Conservation (phyloP, 92 coral and sea anemone species). For the Epizoanthus ramosus region DNA sequence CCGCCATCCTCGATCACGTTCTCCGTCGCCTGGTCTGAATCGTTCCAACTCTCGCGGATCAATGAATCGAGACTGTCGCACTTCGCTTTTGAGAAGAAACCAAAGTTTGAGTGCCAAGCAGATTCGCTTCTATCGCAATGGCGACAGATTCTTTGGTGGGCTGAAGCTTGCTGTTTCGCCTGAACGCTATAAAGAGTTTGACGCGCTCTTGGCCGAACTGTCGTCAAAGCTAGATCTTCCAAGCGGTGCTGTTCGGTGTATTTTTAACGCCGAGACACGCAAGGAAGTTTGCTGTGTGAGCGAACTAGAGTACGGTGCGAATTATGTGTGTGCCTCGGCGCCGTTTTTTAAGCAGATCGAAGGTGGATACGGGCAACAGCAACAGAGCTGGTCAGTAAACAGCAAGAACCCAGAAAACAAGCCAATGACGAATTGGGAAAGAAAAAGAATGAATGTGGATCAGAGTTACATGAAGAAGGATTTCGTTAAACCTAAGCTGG, state of each 20-base stretch:
- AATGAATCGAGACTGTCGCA: constrained; percentile 76
- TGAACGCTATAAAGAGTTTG: constrained; percentile 96
- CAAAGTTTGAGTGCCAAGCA: constrained; percentile 95
- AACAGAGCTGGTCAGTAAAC: constrained; percentile 72
- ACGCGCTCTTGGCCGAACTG: constrained; percentile 87
- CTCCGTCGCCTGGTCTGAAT: constrained; percentile 79
- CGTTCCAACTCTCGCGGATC: constrained; percentile 94
- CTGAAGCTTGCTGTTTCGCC: constrained; percentile 93
- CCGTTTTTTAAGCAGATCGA: constrained; percentile 67
- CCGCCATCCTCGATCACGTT: constrained; percentile 69
- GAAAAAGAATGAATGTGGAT: background rate
- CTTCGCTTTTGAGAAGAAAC: constrained; percentile 93
- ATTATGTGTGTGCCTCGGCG: constrained; percentile 89
- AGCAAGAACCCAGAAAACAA: constrained; percentile 57
- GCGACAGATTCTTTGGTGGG: constrained; percentile 90
- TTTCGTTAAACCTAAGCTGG: constrained; percentile 95
- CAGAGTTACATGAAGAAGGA: constrained; percentile 65
- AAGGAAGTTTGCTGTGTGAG: constrained; percentile 77
- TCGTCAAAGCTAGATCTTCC: constrained; percentile 87
- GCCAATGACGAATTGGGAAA: constrained; percentile 30
- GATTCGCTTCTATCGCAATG: constrained; percentile 95
- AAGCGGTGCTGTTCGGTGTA: constrained; percentile 89
- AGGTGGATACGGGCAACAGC: constrained; percentile 81
- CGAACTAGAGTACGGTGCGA: constrained; percentile 86
- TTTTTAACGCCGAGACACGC: constrained; percentile 83